phyloP scores from a whole-genome alignment of 2,113 vertebrate species.

The Vanacampus margaritifer region DNA sequence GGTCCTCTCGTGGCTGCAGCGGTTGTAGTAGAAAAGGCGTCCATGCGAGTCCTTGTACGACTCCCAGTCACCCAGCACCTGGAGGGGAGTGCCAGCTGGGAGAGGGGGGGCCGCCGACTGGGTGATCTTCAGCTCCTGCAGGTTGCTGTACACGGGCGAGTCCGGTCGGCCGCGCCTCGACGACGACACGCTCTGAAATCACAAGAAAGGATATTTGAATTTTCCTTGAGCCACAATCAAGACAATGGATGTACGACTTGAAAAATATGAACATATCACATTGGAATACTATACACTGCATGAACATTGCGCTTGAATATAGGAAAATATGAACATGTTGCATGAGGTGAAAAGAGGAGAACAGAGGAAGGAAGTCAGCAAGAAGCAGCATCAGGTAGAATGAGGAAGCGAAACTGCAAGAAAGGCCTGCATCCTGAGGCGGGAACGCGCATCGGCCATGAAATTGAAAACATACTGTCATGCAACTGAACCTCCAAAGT shows the following conservation, averaged over 20 bases:
- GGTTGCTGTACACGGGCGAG: conserved; percentile 90
- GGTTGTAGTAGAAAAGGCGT: conserved; percentile 89
- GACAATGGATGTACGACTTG: no score
- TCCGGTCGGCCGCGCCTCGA: conserved; percentile 82
- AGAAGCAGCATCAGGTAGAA: conserved; percentile 14
- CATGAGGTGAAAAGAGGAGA: neutral
- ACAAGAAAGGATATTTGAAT: conserved; percentile 11
- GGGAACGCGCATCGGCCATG: neutral
- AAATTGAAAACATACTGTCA: neutral
- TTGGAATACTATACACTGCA: no score
- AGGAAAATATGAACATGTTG: neutral
- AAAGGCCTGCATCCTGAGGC: conserved; percentile 10
- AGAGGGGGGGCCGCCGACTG: conserved; percentile 78
- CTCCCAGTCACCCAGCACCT: conserved; percentile 87
- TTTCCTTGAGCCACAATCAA: neutral
- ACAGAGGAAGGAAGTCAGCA: conserved; percentile 29
- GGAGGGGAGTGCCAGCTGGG: conserved; percentile 79
- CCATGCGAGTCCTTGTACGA: conserved; percentile 86
- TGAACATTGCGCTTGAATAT: no score
- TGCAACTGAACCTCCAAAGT: neutral
- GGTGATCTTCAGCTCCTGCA: conserved; percentile 93
- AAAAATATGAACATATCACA: no score
- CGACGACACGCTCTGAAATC: conserved; percentile 77
- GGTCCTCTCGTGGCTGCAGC: conserved; percentile 85
- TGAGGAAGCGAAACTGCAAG: conserved; percentile 39